These are phyloP conservation scores for Philopotamus ludificatus DNA, from an alignment of 1,140 invertebrate species.

Conservation along the genomic window DNA sequence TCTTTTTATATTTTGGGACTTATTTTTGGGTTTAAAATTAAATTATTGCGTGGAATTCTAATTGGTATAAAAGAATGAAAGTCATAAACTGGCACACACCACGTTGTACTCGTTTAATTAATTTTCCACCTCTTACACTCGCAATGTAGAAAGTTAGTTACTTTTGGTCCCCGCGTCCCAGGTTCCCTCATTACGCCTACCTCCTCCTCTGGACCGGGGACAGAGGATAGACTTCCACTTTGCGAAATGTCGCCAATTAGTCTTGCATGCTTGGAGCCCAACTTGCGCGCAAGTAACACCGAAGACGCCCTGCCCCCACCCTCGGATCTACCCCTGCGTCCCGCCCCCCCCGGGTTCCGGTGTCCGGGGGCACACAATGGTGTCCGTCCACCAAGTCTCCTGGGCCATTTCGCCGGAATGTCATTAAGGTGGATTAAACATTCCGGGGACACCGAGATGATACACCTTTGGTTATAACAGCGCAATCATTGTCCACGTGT, in stretches of 20 bases:
- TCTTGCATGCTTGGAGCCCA: constrained; percentile 29
- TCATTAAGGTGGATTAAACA: constrained; percentile 41
- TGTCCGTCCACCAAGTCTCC: constrained; percentile 18
- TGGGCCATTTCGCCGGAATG: constrained; percentile 34
- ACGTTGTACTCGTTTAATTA: too few species aligned
- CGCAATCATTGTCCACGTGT: constrained; percentile 40
- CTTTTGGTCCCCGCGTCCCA: too few species aligned
- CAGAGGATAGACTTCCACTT: constrained; percentile 29
- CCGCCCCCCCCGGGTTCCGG: constrained; percentile 2
- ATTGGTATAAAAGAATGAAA: too few species aligned
- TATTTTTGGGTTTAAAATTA: too few species aligned
- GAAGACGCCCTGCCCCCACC: constrained; percentile 16
- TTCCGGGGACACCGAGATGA: constrained; percentile 30
- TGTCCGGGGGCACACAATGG: constrained; percentile 18
- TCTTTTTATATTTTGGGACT: too few species aligned
- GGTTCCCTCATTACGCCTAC: constrained; percentile 4
- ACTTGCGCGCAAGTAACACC: constrained; percentile 27
- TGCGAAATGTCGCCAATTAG: constrained; percentile 32
- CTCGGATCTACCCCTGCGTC: constrained; percentile 6
- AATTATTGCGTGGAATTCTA: too few species aligned
- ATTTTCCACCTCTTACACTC: too few species aligned
- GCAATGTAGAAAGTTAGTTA: too few species aligned
- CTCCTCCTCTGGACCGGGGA: neutral
- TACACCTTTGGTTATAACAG: constrained; percentile 39
- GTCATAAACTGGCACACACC: too few species aligned